Evolutionary conservation across 1,140 invertebrate species (phyloP).

Genomic region (Papilio machaon): DNA sequence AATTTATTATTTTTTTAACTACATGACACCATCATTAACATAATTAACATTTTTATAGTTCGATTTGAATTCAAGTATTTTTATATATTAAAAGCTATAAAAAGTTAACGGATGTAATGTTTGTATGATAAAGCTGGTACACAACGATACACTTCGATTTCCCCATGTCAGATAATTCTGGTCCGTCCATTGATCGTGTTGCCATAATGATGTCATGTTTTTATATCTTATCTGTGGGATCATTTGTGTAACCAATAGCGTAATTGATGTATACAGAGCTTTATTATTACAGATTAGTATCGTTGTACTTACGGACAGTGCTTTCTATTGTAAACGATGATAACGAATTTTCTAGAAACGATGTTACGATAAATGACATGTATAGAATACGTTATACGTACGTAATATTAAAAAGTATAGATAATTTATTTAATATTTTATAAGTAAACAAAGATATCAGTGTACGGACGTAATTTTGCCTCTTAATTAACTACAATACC

Average conservation of each 20-base stretch:
- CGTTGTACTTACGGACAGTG: conserved; percentile 1
- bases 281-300: conserved; percentile 22
- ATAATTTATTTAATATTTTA: not conserved
- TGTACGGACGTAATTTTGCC: not conserved
- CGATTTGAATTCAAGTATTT: not conserved
- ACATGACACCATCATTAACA: not conserved
- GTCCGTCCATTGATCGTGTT: conserved; percentile 22
- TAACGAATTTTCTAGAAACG: conserved; percentile 5
- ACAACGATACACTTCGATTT: conserved; percentile 24
- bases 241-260: conserved; percentile 1
- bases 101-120: not conserved
- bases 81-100: not conserved
- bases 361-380: not conserved
- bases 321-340: not conserved
- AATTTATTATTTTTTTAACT: too few relatives aligned
- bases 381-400: too few relatives aligned
- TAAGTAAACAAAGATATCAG: not conserved
- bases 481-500: conserved; percentile 4
- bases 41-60: not conserved
- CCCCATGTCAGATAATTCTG: conserved; percentile 27
- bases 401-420: too few relatives aligned
- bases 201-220: conserved; percentile 37
- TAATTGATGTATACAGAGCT: conserved; percentile 12
- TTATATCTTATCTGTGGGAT: conserved; percentile 29
- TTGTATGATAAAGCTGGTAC: conserved; percentile 10